A percentile compares a stretch with the other conserved stretches of the same genome.
Conservation (phyloP, 2,797 vertebrate species). For the Sandelia bainsii region DNA sequence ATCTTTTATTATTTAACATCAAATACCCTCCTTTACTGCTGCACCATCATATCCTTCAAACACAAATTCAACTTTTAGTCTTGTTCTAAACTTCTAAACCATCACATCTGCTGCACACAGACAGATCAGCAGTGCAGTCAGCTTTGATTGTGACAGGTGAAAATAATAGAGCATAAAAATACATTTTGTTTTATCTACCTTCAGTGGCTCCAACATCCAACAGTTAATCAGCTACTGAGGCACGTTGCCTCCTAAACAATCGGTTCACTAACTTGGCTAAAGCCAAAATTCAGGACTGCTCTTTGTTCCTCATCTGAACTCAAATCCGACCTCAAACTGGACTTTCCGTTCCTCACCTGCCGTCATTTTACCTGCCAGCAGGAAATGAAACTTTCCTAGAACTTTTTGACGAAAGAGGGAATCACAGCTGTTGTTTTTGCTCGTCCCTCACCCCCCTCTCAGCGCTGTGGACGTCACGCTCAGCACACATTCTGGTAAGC, state of each 20-base stretch:
- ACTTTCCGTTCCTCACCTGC: neutral
- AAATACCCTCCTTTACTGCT: slow-evolving; percentile 25
- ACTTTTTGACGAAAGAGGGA: no score
- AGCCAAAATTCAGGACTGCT: neutral
- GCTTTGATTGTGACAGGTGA: slow-evolving; percentile 33
- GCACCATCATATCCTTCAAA: slow-evolving; percentile 6
- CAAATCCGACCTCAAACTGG: neutral
- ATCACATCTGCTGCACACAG: neutral
- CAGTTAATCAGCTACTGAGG: slow-evolving; percentile 3
- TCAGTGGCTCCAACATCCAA: neutral
- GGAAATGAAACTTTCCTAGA: slow-evolving; percentile 53
- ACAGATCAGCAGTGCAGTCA: slow-evolving; percentile 5
- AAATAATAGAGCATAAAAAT: slow-evolving; percentile 12
- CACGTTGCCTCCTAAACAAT: slow-evolving; percentile 1
- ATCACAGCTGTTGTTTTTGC: neutral
- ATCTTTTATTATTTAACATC: slow-evolving; percentile 27
- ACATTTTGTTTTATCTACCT: slow-evolving; percentile 10
- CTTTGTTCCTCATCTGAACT: neutral
- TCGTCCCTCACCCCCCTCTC: neutral
- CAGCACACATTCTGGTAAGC: neutral
- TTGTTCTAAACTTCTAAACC: slow-evolving; percentile 33
- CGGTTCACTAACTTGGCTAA: neutral
- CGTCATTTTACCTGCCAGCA: slow-evolving; percentile 73
- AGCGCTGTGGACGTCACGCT: neutral
- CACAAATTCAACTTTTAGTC: slow-evolving; percentile 26